Base-by-base conservation (phyloP, 2,113 vertebrate genomes). In the Hystrix brachyura region DNA sequence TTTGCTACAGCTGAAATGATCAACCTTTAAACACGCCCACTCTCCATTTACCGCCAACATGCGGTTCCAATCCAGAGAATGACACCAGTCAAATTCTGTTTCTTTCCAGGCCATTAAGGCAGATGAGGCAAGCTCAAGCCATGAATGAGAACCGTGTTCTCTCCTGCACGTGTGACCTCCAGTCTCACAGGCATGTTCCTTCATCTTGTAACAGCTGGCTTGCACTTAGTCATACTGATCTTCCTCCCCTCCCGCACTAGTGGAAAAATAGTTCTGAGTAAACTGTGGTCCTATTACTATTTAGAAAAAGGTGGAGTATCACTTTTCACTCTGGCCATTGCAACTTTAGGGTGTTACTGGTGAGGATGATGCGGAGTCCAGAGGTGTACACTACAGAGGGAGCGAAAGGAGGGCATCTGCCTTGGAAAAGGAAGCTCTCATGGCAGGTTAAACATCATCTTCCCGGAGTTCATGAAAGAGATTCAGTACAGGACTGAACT, bases 1-100 rank as follows among this genome's bases (percentile, higher is more conserved):
- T 97, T 95, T 92, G 90, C 87, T 96, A 92, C 96, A 94, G 96
- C 95, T 97, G 94, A 98, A 98, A 96, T 95, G 96, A 98, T 97
- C 97, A 97, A 95, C 96, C 96, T 98, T 97, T 97, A 90, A 97
- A 97, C 87, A 97, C 71, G 72, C 96, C 97, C 72, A 97, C 97
- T 97, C 94, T 81, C 84, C 96, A 64, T 65, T 94, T 79, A 87
- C 96, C 95, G 97, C 94, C 83, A 87, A 87, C 94, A 88, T 29
- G 46, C 84, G 62, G 87, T 97, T 97, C 95, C 94, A 83, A 93
- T 34, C 81, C 5, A 1, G 94, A 97, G 94, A 96, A 80, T 78
- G 95, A 97, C 78, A 96, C 92, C 83, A 94, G 91, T 96, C 97
- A 95, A 60, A 85, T 78, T 71, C 90, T 64, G 43, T 78, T 94